Conservation (phyloP, 30 jellyfish, hydroid and myxozoan species). For the Aurelia aurita region DNA sequence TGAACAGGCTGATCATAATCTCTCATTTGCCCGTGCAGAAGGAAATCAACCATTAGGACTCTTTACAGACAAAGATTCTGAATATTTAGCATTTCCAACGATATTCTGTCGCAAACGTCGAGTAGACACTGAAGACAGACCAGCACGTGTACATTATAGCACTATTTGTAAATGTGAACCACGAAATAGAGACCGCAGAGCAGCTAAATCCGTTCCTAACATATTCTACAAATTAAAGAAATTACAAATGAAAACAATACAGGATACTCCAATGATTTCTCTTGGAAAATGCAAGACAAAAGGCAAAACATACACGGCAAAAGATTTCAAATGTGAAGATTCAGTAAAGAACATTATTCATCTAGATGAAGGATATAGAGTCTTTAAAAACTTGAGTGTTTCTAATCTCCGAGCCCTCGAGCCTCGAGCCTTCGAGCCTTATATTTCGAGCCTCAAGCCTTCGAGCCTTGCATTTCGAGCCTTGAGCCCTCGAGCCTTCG, state of each 20-base stretch:
- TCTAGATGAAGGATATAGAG: conserved; percentile 41
- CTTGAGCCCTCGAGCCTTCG: no score
- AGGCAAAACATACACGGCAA: conserved; percentile 16
- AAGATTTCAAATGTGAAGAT: background rate
- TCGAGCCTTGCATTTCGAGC: no score
- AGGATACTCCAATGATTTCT: conserved; percentile 27
- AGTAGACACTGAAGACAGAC: background rate
- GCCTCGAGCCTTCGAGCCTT: no score
- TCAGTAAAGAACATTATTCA: background rate
- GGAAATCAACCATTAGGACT: conserved; percentile 45
- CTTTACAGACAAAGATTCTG: conserved; percentile 19
- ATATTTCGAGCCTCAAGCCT: no score
- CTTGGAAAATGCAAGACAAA: conserved; percentile 24
- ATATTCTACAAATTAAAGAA: conserved; percentile 23
- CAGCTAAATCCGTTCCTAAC: conserved; percentile 23
- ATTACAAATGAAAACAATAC: conserved; percentile 12
- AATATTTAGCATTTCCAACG: conserved; percentile 33
- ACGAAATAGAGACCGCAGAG: conserved; percentile 34
- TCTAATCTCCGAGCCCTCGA: no score
- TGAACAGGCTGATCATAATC: background rate
- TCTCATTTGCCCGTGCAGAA: conserved; percentile 14
- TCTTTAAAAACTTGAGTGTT: background rate
- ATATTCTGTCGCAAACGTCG: conserved; percentile 18
- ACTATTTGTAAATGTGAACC: conserved; percentile 40
- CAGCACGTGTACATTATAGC: conserved; percentile 3